These are phyloP conservation scores for Hafferia zeledoni DNA, from an alignment of 2,797 vertebrate genomes.

Conservation along the genomic window DNA sequence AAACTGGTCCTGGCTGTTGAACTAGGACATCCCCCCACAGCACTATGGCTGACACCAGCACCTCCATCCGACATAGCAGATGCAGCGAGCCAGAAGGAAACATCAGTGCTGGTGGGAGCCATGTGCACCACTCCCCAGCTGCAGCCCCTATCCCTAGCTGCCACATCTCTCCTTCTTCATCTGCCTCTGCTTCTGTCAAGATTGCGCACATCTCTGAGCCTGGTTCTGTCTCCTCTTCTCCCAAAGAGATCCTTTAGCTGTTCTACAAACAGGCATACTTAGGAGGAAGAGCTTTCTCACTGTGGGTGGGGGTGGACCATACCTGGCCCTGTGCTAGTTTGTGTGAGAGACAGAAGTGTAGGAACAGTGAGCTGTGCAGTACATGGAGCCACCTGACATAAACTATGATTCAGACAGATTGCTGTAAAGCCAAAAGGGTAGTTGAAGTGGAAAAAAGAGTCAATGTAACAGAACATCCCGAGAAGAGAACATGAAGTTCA, in stretches of 20 bases:
- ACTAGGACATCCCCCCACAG: not conserved
- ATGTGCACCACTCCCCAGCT: not conserved
- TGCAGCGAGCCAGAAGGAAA: not conserved
- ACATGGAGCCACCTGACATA: not conserved
- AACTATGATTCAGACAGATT: not conserved
- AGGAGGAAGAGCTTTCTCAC: not conserved
- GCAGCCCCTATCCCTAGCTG: not conserved
- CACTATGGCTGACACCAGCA: not conserved
- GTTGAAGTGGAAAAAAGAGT: not conserved
- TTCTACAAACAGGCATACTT: not conserved
- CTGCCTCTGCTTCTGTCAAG: not conserved
- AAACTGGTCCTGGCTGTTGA: too few species aligned
- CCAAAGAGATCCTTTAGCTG: not conserved
- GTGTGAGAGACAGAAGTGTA: not conserved
- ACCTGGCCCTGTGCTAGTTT: not conserved
- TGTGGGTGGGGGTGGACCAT: not conserved
- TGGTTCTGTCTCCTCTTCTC: not conserved
- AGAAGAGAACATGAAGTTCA: not conserved
- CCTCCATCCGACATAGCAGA: not conserved
- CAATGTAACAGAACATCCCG: not conserved
- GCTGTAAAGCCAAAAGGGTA: not conserved
- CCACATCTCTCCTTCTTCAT: not conserved
- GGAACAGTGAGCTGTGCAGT: not conserved
- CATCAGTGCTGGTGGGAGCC: not conserved
- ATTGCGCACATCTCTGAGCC: not conserved